Evolutionary conservation across 2,113 vertebrate genomes (phyloP).

Genomic region (Eulacestoma nigropectus): DNA sequence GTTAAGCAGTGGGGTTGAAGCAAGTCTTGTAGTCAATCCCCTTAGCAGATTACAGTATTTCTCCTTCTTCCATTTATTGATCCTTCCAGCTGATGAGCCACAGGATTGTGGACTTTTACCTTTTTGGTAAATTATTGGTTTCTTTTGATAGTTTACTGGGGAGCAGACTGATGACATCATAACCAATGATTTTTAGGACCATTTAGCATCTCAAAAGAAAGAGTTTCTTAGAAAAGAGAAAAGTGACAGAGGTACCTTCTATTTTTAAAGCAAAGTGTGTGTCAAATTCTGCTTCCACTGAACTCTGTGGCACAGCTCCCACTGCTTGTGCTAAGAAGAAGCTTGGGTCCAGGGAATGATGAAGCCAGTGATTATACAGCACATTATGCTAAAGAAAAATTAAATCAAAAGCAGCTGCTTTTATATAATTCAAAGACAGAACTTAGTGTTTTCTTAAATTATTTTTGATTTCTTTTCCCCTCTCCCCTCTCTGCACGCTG

Average conservation of each 20-base stretch:
- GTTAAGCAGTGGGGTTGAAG: background rate
- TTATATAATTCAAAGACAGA: slow-evolving; percentile 60
- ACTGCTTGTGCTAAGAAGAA: background rate
- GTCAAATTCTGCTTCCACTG: background rate
- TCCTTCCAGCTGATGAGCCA: background rate
- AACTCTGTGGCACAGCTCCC: background rate
- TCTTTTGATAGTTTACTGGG: background rate
- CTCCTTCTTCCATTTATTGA: background rate
- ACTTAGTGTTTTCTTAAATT: slow-evolving; percentile 36
- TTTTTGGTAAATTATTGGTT: background rate
- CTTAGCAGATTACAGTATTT: background rate
- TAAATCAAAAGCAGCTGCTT: slow-evolving; percentile 58
- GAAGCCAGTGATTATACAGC: slow-evolving; percentile 23
- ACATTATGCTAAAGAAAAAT: slow-evolving; percentile 42
- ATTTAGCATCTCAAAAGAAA: background rate
- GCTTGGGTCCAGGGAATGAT: background rate
- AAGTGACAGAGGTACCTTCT: background rate
- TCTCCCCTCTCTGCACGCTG: background rate
- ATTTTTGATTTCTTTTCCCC: slow-evolving; percentile 29
- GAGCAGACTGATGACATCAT: background rate
- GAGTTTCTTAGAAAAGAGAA: background rate
- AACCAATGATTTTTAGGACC: background rate
- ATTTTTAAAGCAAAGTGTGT: background rate
- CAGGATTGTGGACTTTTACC: background rate
- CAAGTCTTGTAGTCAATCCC: background rate